Conservation (phyloP, 1,140 invertebrate species). For the Heliothis subflexa region DNA sequence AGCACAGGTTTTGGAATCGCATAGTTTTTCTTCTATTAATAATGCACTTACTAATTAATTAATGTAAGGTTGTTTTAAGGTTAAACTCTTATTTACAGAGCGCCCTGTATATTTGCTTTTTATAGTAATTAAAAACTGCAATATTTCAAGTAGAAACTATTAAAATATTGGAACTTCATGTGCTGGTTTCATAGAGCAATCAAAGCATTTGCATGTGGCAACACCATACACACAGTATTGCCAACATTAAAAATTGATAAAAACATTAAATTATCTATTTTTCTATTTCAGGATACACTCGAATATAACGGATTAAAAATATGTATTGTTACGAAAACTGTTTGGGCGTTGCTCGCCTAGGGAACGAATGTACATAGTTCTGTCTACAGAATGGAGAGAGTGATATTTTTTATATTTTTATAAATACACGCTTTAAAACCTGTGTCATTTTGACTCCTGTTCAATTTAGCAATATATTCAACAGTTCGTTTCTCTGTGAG, state of each 20-base stretch:
- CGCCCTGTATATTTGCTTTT: too few species aligned
- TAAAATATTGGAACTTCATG: too few species aligned
- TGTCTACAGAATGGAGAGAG: constrained; percentile 55
- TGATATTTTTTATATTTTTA: constrained; percentile 77
- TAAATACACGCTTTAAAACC: constrained; percentile 53
- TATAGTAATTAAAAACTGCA: too few species aligned
- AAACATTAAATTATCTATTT: constrained; percentile 54
- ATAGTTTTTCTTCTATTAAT: background rate
- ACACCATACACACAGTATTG: constrained; percentile 7
- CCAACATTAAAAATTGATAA: constrained; percentile 28
- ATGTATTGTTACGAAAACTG: constrained; percentile 75
- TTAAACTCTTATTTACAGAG: too few species aligned
- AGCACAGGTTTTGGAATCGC: background rate
- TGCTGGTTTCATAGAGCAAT: background rate
- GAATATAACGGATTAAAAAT: constrained; percentile 81
- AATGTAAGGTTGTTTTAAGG: too few species aligned
- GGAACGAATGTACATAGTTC: constrained; percentile 41
- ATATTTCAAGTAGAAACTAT: too few species aligned
- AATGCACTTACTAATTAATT: constrained; percentile 1
- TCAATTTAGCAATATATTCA: background rate
- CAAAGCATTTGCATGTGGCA: constrained; percentile 32
- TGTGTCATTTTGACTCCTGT: constrained; percentile 44
- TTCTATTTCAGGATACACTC: constrained; percentile 80
- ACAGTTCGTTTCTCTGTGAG: background rate
- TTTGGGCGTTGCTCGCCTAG: constrained; percentile 77